Evolutionary conservation across 2,113 vertebrate species (phyloP), one percentile per base, ranked within the genome.

Genomic region (Lampris megalopsis): DNA sequence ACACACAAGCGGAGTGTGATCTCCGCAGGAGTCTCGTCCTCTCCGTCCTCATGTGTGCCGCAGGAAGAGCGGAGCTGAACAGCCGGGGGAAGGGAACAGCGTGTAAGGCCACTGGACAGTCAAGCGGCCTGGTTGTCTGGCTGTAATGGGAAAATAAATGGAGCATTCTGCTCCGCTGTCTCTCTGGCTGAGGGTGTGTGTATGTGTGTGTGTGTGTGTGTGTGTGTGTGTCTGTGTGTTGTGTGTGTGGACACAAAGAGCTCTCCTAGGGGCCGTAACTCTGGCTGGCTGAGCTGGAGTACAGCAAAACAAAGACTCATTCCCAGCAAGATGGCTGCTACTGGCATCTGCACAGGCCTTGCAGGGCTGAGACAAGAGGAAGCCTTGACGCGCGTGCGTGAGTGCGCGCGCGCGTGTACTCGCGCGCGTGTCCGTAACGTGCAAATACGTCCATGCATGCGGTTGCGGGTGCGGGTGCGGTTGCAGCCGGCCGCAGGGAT

Each of bases 81-180:
- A 78, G 79, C 75, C 71, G 76, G 90, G 75, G 79, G n/a, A n/a
- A 75, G 38, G 50, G 69, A 89, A 75, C 86, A 75, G 73, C 82
- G 87, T 76, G 81, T 83, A 82, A 84, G 84, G 79, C 83, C 80
- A 70, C 70, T 59, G 82, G 71, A 82, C 82, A 88, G 74, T 73
- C 84, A 87, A 86, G 50, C 80, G 84, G 77, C 52, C 81, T 72
- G 73, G 66, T n/a, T n/a, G n/a, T n/a, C n/a, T n/a, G n/a, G n/a
- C 77, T 67, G 59, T 91, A 90, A 91, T 91, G 82, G 80, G 73
- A 80, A 89, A 90, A 86, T 90, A 93, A 93, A 93, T 90, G 81
- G 86, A 82, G 83, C 85, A 79, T 88, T 90, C 81, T 80, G 82
- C 84, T 62, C 65, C 73, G 47, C 82, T 80, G 74, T 77, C 59